Conservation (phyloP, 2,113 vertebrate genomes). For the Ictalurus furcatus region DNA sequence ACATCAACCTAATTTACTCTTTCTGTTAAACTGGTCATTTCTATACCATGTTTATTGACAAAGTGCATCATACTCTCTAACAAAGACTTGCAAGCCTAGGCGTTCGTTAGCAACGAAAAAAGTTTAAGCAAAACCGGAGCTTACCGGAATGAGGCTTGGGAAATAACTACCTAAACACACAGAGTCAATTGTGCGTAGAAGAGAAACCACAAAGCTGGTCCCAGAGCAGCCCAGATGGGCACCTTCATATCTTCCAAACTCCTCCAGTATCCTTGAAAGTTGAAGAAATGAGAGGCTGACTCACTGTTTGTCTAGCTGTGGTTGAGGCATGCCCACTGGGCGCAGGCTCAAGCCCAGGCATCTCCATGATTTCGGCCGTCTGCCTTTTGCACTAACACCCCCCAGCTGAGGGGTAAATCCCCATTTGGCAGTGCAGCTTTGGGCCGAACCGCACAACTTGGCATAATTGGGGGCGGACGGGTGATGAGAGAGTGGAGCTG, state of each 20-base stretch:
- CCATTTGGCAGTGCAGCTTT: conserved; percentile 32
- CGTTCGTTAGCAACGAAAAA: neutral
- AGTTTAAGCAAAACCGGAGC: neutral
- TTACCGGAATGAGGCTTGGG: neutral
- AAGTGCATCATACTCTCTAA: neutral
- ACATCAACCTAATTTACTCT: neutral
- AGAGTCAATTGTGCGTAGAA: conserved; percentile 1
- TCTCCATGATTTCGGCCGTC: conserved; percentile 52
- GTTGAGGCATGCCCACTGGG: conserved; percentile 15
- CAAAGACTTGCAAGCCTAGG: neutral
- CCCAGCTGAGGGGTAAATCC: conserved; percentile 47
- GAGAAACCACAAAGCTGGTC: conserved; percentile 21
- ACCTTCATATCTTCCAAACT: conserved; percentile 3
- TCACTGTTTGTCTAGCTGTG: conserved; percentile 37
- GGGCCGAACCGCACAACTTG: conserved; percentile 31
- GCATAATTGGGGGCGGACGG: conserved; percentile 44
- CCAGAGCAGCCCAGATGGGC: conserved; percentile 28
- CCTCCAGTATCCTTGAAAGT: neutral
- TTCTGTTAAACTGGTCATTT: neutral
- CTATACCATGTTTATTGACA: neutral
- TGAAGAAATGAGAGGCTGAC: neutral
- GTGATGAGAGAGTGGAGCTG: conserved; percentile 43
- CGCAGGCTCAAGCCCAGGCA: conserved; percentile 9
- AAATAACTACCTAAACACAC: conserved; percentile 3
- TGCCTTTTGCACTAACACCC: conserved; percentile 36